Percentiles rank a stretch among this genome's conserved stretches.
Evolutionary conservation across 2,888 invertebrate genomes (phyloP).

Genomic region (Andrena marginata): DNA sequence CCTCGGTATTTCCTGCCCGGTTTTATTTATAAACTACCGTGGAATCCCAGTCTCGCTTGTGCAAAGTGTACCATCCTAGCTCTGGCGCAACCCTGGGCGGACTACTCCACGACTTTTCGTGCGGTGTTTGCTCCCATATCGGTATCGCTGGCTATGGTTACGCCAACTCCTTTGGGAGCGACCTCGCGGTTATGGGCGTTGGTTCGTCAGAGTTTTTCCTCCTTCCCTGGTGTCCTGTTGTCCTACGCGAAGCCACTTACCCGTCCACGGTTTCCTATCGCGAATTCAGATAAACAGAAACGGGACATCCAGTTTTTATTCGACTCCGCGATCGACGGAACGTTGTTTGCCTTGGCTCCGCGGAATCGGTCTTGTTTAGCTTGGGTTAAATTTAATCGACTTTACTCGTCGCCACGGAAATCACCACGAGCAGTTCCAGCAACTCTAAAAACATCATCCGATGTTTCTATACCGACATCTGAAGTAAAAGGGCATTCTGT

Average conservation of each 20-base stretch:
- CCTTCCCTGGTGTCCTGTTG: conserved; percentile 6
- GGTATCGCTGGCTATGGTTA: conserved; percentile 2
- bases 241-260: conserved; percentile 19
- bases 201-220: conserved; percentile 60
- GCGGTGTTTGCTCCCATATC: conserved; percentile 41
- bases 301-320: conserved; percentile 37
- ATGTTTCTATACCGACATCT: no score
- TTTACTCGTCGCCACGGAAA: background rate
- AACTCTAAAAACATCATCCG: no score
- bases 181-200: conserved; percentile 56
- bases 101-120: conserved; percentile 51
- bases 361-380: conserved; percentile 14
- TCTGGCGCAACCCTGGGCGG: conserved; percentile 16
- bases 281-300: conserved; percentile 24
- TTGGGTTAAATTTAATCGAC: conserved; percentile 41
- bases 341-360: conserved; percentile 13
- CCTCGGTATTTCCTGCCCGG: conserved; percentile 15
- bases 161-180: conserved; percentile 48
- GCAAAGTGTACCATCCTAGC: background rate
- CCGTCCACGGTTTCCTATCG: conserved; percentile 15
- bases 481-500: background rate
- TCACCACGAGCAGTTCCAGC: background rate
- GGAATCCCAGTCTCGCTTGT: conserved; percentile 21
- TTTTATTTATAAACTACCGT: conserved; percentile 55
- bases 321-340: conserved; percentile 1